phyloP scores from a whole-genome alignment of 2,113 vertebrate genomes.

The Acanthisitta chloris region DNA sequence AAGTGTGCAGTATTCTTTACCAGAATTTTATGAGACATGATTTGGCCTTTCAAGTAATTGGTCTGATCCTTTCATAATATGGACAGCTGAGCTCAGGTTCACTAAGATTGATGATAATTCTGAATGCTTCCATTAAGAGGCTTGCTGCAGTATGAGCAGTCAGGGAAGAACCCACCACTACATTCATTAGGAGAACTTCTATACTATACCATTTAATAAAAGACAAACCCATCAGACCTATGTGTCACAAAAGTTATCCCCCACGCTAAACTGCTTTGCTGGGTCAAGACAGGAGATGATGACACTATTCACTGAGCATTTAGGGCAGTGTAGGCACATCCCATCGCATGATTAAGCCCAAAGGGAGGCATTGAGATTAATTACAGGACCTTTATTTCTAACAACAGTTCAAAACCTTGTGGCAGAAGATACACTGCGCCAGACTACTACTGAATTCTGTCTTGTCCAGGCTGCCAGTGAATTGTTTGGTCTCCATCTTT shows the following conservation, averaged over 20 bases:
- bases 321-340: neutral
- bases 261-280: fast-evolving
- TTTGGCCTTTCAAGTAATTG: neutral
- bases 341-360: neutral
- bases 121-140: neutral
- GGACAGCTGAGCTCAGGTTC: neutral
- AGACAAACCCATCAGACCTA: neutral
- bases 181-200: neutral
- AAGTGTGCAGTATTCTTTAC: neutral
- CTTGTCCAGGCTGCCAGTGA: neutral
- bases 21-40: neutral
- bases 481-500: neutral
- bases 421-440: neutral
- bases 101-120: neutral
- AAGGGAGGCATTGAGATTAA: neutral
- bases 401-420: neutral
- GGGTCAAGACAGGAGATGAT: neutral
- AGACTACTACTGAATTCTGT: neutral
- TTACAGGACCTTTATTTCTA: neutral
- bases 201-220: neutral
- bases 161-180: neutral
- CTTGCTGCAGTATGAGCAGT: neutral
- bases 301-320: constrained; percentile 4
- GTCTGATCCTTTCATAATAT: neutral
- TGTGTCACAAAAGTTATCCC: neutral